Base-by-base conservation (phyloP, 1,140 invertebrate species). In the Trichonephila clavipes region DNA sequence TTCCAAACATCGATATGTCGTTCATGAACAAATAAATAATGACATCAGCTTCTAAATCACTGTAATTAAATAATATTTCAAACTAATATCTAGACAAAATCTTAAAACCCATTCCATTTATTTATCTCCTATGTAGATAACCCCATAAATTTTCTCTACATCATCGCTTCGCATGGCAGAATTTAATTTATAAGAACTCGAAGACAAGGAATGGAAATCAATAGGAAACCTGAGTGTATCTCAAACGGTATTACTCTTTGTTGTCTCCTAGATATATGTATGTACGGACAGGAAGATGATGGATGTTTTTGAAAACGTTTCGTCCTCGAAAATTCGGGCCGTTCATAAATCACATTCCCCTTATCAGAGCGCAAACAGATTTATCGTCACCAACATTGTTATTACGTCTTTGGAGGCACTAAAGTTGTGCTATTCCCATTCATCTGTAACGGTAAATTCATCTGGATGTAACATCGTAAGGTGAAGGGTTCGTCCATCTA, bases 331-430 rank as follows among this genome's bases (percentile, higher is more conserved):
- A 92, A 92, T 92, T 85, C 81, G 28, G 82, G 81, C 8, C 81
- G 16, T 85, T 34, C 81, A 92, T 92, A 85, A 51, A 92, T 92
- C 90, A 62, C 90, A 40, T 61, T 83, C 82, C 28, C 72, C 81
- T 92, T 92, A 66, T 66, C 77, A 85, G 61, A 58, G 8, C 90
- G 19, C 59, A 92, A 92, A 92, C 90, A 92, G 61, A 92, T 92
- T 92, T 81, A 92, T 92, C 90, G 72, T 92, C 82, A 28, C 81
- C 90, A 83, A 92, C 90, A 82, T 92, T 85, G 90, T 92, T 92
- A 92, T 92, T 92, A 85, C 90, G 81, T 92, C 90, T 92, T 66
- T 85, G 59, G n/a, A 83, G 62, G 81, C 81, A 83, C 81, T 92
- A 62, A 92, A 92, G 59, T 92, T 64, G 90, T 66, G 82, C 58